Conservation (phyloP, 2,113 vertebrate species). For the Nannobrachium achirus region DNA sequence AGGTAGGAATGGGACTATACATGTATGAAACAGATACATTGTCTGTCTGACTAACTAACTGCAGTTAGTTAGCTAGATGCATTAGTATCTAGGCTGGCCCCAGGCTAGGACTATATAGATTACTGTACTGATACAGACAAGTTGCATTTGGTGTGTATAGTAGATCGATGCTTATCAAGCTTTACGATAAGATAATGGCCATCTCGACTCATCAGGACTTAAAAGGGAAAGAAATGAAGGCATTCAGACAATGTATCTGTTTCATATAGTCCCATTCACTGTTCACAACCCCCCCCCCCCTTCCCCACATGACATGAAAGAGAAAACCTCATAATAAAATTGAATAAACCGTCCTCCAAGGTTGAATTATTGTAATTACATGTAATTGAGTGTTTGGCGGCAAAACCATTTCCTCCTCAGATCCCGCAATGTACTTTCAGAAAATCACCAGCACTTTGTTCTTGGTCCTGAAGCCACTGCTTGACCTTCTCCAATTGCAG, state of each 20-base stretch:
- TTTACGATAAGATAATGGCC: conserved; percentile 60
- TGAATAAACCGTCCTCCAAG: conserved; percentile 76
- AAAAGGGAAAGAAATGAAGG: conserved; percentile 68
- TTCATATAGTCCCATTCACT: conserved; percentile 65
- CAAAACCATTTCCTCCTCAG: conserved; percentile 77
- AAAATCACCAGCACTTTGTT: conserved; percentile 76
- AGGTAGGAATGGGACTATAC: too few relatives aligned
- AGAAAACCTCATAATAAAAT: conserved; percentile 75
- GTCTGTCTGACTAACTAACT: too few relatives aligned
- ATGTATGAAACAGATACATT: too few relatives aligned
- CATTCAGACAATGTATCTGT: conserved; percentile 63
- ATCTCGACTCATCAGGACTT: conserved; percentile 60
- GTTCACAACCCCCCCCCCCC: conserved; percentile 22
- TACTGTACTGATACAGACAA: background rate
- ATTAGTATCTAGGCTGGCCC: too few relatives aligned
- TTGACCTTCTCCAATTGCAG: conserved; percentile 77
- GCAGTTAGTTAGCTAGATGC: too few relatives aligned
- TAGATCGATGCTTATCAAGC: conserved; percentile 21
- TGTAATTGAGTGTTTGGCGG: conserved; percentile 79
- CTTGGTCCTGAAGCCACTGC: conserved; percentile 62
- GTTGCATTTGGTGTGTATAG: background rate
- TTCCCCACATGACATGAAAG: conserved; percentile 64
- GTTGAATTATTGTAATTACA: conserved; percentile 79
- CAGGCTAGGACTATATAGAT: too few relatives aligned
- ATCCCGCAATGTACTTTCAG: conserved; percentile 65